Evolutionary conservation across 2,797 vertebrate genomes (phyloP), one percentile per base, ranked within the genome.

Genomic region (Phataginus tricuspis): DNA sequence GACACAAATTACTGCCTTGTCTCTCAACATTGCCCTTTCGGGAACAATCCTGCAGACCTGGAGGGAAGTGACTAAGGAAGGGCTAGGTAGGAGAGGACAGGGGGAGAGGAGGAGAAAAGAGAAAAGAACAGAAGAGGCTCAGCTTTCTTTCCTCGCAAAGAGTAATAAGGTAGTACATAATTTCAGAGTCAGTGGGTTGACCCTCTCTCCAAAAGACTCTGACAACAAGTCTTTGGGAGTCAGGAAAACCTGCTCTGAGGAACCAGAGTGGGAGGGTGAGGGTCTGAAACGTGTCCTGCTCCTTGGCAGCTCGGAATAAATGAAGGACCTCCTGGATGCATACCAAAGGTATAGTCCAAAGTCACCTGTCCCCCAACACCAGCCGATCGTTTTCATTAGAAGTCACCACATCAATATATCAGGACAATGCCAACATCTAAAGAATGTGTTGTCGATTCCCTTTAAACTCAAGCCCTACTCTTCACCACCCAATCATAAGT

Each of bases 291-390:
- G 13, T 78, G n/a, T 63, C 42, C 29, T 68, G 49, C 49, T 90
- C 66, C 57, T 31, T 51, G 55, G 63, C 55, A 86, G 19, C 49
- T 87, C 72, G 75, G 72, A 94, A 87, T 90, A 89, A 96, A 90
- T 75, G 83, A 93, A 51, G 21, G 77, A 53, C 4, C 18, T 85
- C 77, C 31, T 77, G 31, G 51, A 66, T 78, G 34, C 77, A 74
- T 31, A 53, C 9, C 78, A 79, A 96, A 71, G n/a, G 45, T 45
- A 39, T 4, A 57, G 19, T 51, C 59, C 49, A 53, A 84, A 84
- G 31, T 42, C 90, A 72, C 51, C 57, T 69, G 86, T 63, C 53
- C 74, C 34, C 23, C 7, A 39, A 74, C 11, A 12, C 34, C 61
- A 75, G 74, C 31, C 71, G 34, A 39, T 61, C 14, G 64, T 7